Percentiles rank a stretch among this genome's conserved stretches.
These are phyloP conservation scores for Scaptomyza graminum DNA, from an alignment of 1,140 invertebrate genomes.

Conservation along the genomic window DNA sequence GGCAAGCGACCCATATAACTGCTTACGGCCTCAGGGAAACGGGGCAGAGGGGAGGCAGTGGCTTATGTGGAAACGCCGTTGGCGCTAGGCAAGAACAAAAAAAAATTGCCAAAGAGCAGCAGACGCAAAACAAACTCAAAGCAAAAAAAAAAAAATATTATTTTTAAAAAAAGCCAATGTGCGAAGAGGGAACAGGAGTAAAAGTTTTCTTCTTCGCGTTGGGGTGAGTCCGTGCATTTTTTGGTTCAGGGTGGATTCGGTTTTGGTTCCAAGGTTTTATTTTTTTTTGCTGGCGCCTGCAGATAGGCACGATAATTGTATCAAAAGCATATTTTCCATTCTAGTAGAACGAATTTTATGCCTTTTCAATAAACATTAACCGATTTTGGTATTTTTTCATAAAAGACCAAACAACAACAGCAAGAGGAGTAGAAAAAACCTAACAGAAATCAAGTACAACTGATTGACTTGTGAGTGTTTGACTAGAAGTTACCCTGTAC, in stretches of 20 bases:
- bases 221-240: conserved; percentile 41
- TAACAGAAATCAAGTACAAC: conserved; percentile 32
- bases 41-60: not conserved
- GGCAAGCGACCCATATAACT: conserved; percentile 70
- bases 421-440: conserved; percentile 16
- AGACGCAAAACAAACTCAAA: conserved; percentile 72
- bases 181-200: conserved; percentile 15
- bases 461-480: not conserved
- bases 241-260: conserved; percentile 59
- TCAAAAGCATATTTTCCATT: conserved; percentile 84
- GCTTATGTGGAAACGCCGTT: conserved; percentile 8
- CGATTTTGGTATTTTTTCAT: conserved; percentile 83
- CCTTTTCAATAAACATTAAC: conserved; percentile 84
- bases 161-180: conserved; percentile 53
- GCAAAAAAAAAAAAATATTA: conserved; percentile 55
- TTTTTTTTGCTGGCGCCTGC: conserved; percentile 56
- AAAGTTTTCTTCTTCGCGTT: conserved; percentile 1
- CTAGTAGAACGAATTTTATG: conserved; percentile 84
- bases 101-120: conserved; percentile 28
- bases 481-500: conserved; percentile 17
- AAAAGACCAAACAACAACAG: conserved; percentile 40
- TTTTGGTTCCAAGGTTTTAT: conserved; percentile 5
- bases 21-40: conserved; percentile 34
- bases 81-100: conserved; percentile 43
- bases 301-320: conserved; percentile 83